Evolutionary conservation across 2,888 invertebrate species (phyloP), one percentile per base, ranked within the genome.

Genomic region (Yponomeuta malinellus): DNA sequence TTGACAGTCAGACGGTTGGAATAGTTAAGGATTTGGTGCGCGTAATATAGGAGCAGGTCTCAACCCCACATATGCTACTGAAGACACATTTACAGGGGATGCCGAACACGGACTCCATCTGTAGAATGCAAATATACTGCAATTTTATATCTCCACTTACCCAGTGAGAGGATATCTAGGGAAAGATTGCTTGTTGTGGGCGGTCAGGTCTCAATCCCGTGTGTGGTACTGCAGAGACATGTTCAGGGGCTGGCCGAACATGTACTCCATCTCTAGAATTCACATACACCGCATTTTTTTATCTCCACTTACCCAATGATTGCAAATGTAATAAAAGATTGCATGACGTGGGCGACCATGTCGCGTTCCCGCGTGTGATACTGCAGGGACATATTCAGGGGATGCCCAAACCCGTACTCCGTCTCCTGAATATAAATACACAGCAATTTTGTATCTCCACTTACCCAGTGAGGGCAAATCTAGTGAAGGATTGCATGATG

Each of bases 21-120:
- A 23, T 23, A 23, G 23, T 23, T 23, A 23, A 23, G 23, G 23
- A 23, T 23, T 23, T 23, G 23, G 23, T 23, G 23, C 23, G 23
- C 23, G 23, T 23, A 23, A 23, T 23, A 23, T 23, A 23, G 23
- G 23, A 23, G 23, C 23, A 23, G 23, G 23, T 23, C 23, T 23
- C 23, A 23, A 23, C 23, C 23, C 23, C 23, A 23, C 43, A 6
- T 43, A 6, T 43, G 43, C 8, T 43, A 43, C 43, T 43, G 9
- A 9, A 43, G 33, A 33, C 3, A 33, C 93, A 95, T 95, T 91
- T 98, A 97, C 79, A 98, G 91, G 1, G 99, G 98, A 85, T 98
- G 97, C 99, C 99, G 83, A 99, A 99, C 77, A 98, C 97, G 90
- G 98, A 99, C 86, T 98, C 98, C 83, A 99, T 98, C 90, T 99